These are phyloP conservation scores for Boloria euphrosyne DNA, from an alignment of 2,888 invertebrate genomes.

Conservation along the genomic window DNA sequence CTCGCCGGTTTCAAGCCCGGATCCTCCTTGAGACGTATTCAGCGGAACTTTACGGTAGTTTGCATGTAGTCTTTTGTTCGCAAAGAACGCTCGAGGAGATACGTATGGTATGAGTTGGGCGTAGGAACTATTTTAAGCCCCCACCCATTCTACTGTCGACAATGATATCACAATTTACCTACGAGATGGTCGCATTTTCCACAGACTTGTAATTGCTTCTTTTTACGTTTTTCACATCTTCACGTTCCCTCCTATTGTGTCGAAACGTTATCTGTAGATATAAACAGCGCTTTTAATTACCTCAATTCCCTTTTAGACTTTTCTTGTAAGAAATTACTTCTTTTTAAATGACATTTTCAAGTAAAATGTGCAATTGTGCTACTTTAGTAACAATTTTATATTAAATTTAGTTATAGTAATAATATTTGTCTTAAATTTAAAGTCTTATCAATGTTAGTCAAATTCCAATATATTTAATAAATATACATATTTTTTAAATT, in stretches of 20 bases:
- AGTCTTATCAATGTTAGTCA: too few relatives aligned
- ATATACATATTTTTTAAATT: too few relatives aligned
- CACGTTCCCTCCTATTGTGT: conserved; percentile 13
- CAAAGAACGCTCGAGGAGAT: conserved; percentile 53
- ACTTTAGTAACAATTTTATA: too few relatives aligned
- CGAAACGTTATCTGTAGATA: conserved; percentile 10
- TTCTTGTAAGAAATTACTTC: neutral
- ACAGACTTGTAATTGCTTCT: conserved; percentile 28
- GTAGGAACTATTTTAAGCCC: conserved; percentile 44
- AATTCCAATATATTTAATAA: too few relatives aligned
- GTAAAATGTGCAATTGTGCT: neutral
- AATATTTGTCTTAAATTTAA: too few relatives aligned
- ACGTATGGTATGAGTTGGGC: conserved; percentile 49
- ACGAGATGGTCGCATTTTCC: conserved; percentile 18
- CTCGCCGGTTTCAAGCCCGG: conserved; percentile 49
- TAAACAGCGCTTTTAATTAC: conserved; percentile 22
- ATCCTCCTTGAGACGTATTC: conserved; percentile 47
- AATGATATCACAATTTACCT: conserved; percentile 40
- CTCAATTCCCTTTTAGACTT: neutral
- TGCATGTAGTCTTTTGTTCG: conserved; percentile 63
- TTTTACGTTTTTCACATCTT: conserved; percentile 17
- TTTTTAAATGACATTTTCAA: neutral
- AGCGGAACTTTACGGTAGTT: conserved; percentile 48
- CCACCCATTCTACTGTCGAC: conserved; percentile 28
- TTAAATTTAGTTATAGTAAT: too few relatives aligned